Base-by-base conservation (phyloP, 2,113 vertebrate genomes). In the Dissostichus mawsoni region DNA sequence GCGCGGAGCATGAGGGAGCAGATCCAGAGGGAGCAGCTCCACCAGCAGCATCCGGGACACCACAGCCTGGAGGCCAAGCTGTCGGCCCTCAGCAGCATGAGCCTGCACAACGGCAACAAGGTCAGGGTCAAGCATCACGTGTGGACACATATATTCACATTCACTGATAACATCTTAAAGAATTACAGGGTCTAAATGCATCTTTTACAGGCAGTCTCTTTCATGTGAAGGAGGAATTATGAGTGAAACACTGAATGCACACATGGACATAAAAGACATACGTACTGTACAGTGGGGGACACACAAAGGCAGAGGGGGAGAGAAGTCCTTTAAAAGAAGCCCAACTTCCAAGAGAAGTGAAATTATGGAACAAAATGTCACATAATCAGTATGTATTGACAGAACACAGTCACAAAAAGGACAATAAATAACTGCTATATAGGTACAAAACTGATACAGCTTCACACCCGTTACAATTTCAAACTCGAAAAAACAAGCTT, bases 1-100 rank as follows among this genome's bases (percentile, higher is more conserved):
- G 98, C 98, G 70, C 94, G 98, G 74, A 99, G 98, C 92, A 98
- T 99, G 97, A 95, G 97, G 93, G 97, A 99, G 92, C 97, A 99
- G 94, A 97, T 99, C 90, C 97, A 97, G 87, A 89, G 96, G 48
- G 97, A 97, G 92, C 96, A 96, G 86, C 95, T 96, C 76, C 97
- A 97, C 89, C 96, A 72, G 88, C 97, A 98, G 91, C 97, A 97
- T 84, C 51, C 76, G 4, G 85, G 85, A 14, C 87, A 80, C 29
- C 92, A 92, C 41, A 93, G 95, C 56, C 93, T 98, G 84, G 98
- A 99, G 74, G 97, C 96, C 87, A 99, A 99, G 72, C 92, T 98
- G 67, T 90, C 96, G 0, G 96, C 96, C 69, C 95, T 99, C 79
- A 96, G 96, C 90, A 95, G 93, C 89, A 95, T 98, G 95, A 96